Evolutionary conservation across 2,797 vertebrate species (phyloP), one percentile per base, ranked within the genome.

Genomic region (Chrosomus eos): DNA sequence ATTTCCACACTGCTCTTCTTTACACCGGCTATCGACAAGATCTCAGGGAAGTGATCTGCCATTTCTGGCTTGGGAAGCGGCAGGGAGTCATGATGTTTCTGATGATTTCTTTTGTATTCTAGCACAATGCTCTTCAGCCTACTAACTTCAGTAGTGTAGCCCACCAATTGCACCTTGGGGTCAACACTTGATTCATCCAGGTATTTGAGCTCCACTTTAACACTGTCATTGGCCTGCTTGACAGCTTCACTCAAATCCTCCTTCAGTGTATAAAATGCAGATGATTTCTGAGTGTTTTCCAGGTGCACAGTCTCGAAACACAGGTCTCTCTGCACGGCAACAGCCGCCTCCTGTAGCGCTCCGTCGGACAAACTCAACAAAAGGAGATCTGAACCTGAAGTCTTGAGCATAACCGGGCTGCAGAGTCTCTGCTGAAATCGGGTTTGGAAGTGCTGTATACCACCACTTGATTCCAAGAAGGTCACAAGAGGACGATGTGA

Each of bases 291-390:
- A 51, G 71, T 16, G 5, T 77, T 89, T 26, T 92, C 86, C 40
- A 94, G 62, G 2, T 2, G 0, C 6, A 91, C 45, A 3, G 21
- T 87, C 45, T 67, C 86, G 51, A 77, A 19, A 18, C 16, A 79
- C 19, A 94, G 31, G 2, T 93, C 92, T 79, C 88, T 87, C 3
- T 3, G 31, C n/a, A 95, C 1, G 14, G 89, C 75, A 1, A 64
- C 19, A 7, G 75, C 76, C 0, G 93, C 94, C 38, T 94, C 91
- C 1, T 91, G 83, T 40, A 95, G 84, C 0, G 90, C 88, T 8
- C 82, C 86, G 5, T 75, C 9, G 1, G 93, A 93, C 72, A 93
- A 83, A 85, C 94, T 93, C 58, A 86, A 87, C 38, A 94, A 62
- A 74, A 92, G n/a, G 48, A 95, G 64, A 14, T 92, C 87, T 6